Evolutionary conservation across 2,113 vertebrate species (phyloP), one percentile per base, ranked within the genome.

Genomic region (Himantopus leucocephalus): DNA sequence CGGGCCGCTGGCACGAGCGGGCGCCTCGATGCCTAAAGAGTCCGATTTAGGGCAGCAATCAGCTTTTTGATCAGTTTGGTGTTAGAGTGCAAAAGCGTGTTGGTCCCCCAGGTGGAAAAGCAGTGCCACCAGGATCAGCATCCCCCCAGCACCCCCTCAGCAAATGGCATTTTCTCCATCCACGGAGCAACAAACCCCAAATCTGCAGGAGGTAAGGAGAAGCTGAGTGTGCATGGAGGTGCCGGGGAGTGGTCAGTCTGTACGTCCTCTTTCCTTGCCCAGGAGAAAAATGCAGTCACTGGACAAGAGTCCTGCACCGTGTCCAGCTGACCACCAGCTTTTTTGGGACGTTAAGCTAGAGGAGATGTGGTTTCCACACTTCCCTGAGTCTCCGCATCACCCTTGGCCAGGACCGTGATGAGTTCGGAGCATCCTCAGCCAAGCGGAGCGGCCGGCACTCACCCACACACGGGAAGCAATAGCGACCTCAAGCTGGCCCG

Each of bases 401-500:
- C 16, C 16, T 18, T 16, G 15, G 5, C 47, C 60, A 6, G 3
- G 5, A 12, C 29, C 6, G 2, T 10, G 39, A 26, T 21, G 55
- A 63, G n/a, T 52, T 43, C 13, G 41, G 73, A 20, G 19, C 32
- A 26, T 14, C 73, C 43, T 32, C 34, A 29, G 73, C 43, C 72
- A 34, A 77, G 72, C 30, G 0, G 22, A 58, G 32, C 35, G 23
- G 9, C 35, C 10, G 50, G 35, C 30, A 15, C 6, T 16, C 50
- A 12, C 43, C 18, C 2, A 11, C 9, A 7, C 7, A 0, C 3
- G 4, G 50, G 32, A 37, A 58, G 19, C 58, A 16, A 50, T 2
- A 41, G 32, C 58, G 45, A 30, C 62, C 47, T 76, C 53, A 15
- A 8, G n/a, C 66, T 37, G 66, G 23, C 70, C 70, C 21, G 1